Conservation (phyloP, 2,888 invertebrate species). For the Ophraella communa region DNA sequence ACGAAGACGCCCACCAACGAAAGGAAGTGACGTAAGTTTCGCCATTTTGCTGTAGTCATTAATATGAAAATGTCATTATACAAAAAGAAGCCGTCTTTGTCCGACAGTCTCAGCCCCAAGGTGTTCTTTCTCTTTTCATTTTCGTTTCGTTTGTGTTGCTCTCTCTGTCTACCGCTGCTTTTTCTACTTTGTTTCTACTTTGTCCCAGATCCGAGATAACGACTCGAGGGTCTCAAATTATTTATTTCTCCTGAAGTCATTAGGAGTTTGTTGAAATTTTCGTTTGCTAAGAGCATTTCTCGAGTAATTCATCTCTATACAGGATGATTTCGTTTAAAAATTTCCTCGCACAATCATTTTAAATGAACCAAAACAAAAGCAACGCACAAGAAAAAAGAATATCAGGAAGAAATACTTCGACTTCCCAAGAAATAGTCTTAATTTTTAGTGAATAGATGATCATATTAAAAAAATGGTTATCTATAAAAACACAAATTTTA, state of each 20-base stretch:
- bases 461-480: no score
- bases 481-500: no score
- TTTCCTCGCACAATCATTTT: background rate
- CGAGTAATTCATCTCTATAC: slow-evolving; percentile 16
- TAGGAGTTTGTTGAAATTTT: slow-evolving; percentile 31
- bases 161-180: slow-evolving; percentile 29
- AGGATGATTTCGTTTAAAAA: slow-evolving; percentile 6
- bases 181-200: slow-evolving; percentile 35
- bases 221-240: slow-evolving; percentile 32
- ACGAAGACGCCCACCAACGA: slow-evolving; percentile 31
- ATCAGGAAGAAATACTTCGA: no score
- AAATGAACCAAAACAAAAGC: no score
- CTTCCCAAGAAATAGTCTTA: no score
- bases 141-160: slow-evolving; percentile 27
- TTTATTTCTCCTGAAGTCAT: slow-evolving; percentile 31
- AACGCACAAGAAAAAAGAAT: no score
- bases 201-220: slow-evolving; percentile 33
- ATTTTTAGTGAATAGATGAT: no score
- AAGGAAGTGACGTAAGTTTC: slow-evolving; percentile 47
- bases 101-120: slow-evolving; percentile 37
- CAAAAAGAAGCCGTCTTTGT: slow-evolving; percentile 49
- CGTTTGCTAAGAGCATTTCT: slow-evolving; percentile 27
- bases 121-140: slow-evolving; percentile 41
- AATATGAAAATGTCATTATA: slow-evolving; percentile 53
- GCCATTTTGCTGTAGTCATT: slow-evolving; percentile 50